Evolutionary conservation across 2,888 invertebrate species (phyloP).

Genomic region (Auanema freiburgensis): DNA sequence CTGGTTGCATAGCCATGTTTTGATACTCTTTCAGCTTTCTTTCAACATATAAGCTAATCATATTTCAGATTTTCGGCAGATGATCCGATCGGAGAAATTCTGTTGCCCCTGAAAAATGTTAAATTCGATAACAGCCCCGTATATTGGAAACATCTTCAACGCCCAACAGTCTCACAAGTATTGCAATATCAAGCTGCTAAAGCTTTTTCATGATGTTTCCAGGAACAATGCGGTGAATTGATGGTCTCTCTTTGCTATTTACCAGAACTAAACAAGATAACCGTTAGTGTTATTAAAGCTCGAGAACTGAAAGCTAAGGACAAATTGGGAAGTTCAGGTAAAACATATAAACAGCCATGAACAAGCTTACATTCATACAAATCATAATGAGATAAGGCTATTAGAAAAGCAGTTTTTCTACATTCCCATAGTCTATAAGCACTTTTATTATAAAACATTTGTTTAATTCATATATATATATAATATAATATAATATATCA

Average conservation of each 20-base stretch:
- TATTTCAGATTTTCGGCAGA: constrained; percentile 53
- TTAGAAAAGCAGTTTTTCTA: not conserved
- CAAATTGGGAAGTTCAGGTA: constrained; percentile 33
- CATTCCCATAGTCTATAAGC: not conserved
- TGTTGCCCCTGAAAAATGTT: constrained; percentile 60
- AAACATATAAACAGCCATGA: not conserved
- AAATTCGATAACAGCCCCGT: constrained; percentile 62
- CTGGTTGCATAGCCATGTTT: not conserved
- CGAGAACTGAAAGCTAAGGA: constrained; percentile 77
- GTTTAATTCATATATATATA: constrained; percentile 1
- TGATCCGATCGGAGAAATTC: constrained; percentile 63
- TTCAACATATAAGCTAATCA: not conserved
- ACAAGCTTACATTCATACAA: too few species aligned
- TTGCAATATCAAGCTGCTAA: not conserved
- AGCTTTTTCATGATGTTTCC: constrained; percentile 17
- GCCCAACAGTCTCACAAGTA: constrained; percentile 60
- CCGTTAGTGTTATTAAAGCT: constrained; percentile 86
- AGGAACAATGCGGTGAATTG: constrained; percentile 83
- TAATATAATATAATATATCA: not conserved
- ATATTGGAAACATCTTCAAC: constrained; percentile 63
- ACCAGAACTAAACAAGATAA: constrained; percentile 88
- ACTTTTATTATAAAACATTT: not conserved
- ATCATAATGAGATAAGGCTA: too few species aligned
- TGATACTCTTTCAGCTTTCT: not conserved
- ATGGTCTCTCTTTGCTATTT: constrained; percentile 90